Evolutionary conservation across 1,140 invertebrate species (phyloP), one percentile per base, ranked within the genome.

Genomic region (Nephotettix cincticeps): DNA sequence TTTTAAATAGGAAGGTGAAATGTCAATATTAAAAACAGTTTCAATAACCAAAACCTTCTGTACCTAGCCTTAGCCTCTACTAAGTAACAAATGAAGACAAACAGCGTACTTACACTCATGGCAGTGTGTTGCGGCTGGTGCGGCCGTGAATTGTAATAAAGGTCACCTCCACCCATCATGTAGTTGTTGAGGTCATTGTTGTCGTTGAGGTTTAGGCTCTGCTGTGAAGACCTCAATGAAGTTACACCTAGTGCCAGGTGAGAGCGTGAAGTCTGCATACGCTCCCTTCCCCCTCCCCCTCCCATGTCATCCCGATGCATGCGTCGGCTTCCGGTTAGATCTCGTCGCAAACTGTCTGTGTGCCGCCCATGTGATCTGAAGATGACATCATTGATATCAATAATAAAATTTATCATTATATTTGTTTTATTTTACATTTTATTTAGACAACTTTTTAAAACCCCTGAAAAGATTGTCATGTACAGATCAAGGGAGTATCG

Each of bases 141-240:
- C 13, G 76, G 76, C 74, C 90, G 83, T 2, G 90, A 91, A 78
- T 94, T 93, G 77, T 94, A 94, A 79, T 93, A 94, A 27, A 93
- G 82, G 79, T 93, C 91, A 21, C 71, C 71, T 27, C 71, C 71
- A 3, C 71, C 73, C 43, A 71, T 11, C 66, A 47, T 54, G 30
- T 71, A 67, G 36, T 65, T 63, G 30, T 51, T 68, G 30, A 71
- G 27, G 23, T 61, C 61, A 1, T 61, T 23, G 27, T 61, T 54
- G 43, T 66, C 58, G 3, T 69, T 27, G 75, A 78, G 71, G 27
- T 75, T 76, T 25, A 77, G 81, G 72, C 89, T 86, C 1, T 77
- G 76, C 45, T 78, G 75, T 19, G 73, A 71, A 1, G 58, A 64
- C n/a, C 51, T 66, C 13, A 77, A 64, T 56, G 75, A 74, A 68